Evolutionary conservation across 2,797 vertebrate species (phyloP).

Genomic region (Notamacropus eugenii): DNA sequence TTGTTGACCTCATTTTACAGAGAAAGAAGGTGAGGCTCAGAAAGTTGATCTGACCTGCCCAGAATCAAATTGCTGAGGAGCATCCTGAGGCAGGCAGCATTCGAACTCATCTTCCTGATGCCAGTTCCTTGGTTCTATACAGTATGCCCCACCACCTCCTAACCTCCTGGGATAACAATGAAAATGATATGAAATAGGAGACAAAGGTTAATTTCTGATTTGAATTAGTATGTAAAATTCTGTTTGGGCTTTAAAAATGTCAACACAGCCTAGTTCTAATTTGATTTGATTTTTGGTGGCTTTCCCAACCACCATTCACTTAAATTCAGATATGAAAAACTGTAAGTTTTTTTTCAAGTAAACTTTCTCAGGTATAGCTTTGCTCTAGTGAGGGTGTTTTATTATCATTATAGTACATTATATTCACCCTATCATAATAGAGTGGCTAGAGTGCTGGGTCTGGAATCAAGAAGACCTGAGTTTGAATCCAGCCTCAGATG

Average conservation of each 20-base stretch:
- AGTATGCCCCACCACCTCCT: background rate
- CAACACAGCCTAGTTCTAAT: background rate
- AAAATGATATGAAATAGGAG: background rate
- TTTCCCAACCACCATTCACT: background rate
- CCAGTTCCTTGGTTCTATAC: background rate
- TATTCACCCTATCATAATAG: background rate
- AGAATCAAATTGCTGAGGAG: background rate
- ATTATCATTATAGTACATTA: background rate
- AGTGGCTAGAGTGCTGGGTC: no score
- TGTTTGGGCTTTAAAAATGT: background rate
- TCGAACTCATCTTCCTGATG: background rate
- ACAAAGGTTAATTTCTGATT: background rate
- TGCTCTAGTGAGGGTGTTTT: background rate
- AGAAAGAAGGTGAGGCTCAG: background rate
- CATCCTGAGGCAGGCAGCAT: background rate
- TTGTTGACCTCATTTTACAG: background rate
- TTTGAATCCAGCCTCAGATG: no score
- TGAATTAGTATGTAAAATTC: background rate
- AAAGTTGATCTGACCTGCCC: background rate
- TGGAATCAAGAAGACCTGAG: no score
- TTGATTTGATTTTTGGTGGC: background rate
- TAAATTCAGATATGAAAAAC: background rate
- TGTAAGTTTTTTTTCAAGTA: background rate
- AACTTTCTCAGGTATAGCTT: background rate
- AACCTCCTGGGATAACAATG: background rate